A percentile compares a stretch with the other conserved stretches of the same genome.
Conservation (phyloP, 2,888 invertebrate species). For the Nematopogon swammerdamellus region DNA sequence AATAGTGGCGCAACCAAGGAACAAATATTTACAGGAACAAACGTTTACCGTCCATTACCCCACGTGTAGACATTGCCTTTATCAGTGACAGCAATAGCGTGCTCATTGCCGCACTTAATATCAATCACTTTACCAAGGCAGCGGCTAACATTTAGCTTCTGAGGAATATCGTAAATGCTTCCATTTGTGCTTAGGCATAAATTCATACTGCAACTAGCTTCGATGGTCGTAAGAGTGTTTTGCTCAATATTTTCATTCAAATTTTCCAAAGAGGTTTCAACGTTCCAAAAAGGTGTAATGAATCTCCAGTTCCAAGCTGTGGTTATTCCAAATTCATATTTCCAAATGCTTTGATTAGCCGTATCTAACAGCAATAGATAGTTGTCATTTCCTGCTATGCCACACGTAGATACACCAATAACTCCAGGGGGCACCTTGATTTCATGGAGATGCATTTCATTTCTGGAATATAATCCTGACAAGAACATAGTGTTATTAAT, state of each 20-base stretch:
- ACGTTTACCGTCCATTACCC: conserved; percentile 82
- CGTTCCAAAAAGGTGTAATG: conserved; percentile 21
- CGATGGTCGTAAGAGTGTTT: conserved; percentile 23
- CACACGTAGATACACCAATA: conserved; percentile 9
- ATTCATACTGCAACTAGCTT: conserved; percentile 20
- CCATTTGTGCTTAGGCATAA: conserved; percentile 22
- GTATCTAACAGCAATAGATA: conserved; percentile 22
- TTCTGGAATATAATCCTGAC: conserved; percentile 28
- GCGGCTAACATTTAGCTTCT: conserved; percentile 54
- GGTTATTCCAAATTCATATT: conserved; percentile 7
- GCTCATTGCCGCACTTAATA: conserved; percentile 77
- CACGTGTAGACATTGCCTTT: conserved; percentile 74
- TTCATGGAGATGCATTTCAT: conserved; percentile 20
- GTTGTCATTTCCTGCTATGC: conserved; percentile 30
- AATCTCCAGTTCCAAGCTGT: conserved; percentile 21
- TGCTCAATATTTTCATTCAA: conserved; percentile 17
- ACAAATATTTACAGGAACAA: too few relatives aligned
- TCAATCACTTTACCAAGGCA: conserved; percentile 54
- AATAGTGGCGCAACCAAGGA: too few relatives aligned
- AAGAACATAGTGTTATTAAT: conserved; percentile 22
- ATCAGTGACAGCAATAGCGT: conserved; percentile 66
- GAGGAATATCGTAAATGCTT: conserved; percentile 60
- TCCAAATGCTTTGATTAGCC: conserved; percentile 18
- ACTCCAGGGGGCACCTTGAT: conserved; percentile 23
- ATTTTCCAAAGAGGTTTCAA: conserved; percentile 10